These are phyloP conservation scores for Macaria notata DNA, from an alignment of 2,888 invertebrate genomes.

Conservation along the genomic window DNA sequence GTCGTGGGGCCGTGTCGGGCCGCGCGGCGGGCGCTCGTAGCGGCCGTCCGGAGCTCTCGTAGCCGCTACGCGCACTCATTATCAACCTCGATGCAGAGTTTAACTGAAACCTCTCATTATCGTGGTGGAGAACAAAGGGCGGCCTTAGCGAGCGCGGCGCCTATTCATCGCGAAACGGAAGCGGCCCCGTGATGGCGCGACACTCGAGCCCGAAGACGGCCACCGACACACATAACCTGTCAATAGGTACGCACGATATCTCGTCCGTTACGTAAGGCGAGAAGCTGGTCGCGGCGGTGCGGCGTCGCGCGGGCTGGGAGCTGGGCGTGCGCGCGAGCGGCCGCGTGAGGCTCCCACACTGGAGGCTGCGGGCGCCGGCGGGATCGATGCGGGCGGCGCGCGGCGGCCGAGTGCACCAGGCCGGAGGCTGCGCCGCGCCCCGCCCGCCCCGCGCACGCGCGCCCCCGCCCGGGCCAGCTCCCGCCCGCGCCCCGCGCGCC, in stretches of 20 bases:
- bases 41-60: constrained; percentile 50
- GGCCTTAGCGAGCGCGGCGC: constrained; percentile 2
- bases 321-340: constrained; percentile 51
- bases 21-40: constrained; percentile 37
- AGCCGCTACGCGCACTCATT: constrained; percentile 34
- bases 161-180: constrained; percentile 6
- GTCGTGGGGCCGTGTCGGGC: constrained; percentile 37
- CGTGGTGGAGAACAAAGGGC: constrained; percentile 15
- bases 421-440: constrained; percentile 73
- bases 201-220: constrained; percentile 22
- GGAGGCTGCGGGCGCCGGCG: constrained; percentile 66
- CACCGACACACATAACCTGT: constrained; percentile 67
- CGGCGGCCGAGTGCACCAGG: constrained; percentile 78
- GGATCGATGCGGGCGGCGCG: constrained; percentile 80
- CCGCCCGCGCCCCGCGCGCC: constrained; percentile 43
- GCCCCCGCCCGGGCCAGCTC: constrained; percentile 36
- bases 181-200: constrained; percentile 10
- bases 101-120: constrained; percentile 1
- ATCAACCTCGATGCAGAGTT: constrained; percentile 5
- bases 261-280: constrained; percentile 69
- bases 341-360: constrained; percentile 24
- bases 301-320: constrained; percentile 56
- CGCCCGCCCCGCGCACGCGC: constrained; percentile 40
- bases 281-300: constrained; percentile 59
- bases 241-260: constrained; percentile 58